phyloP scores from a whole-genome alignment of 2,113 vertebrate species.

The Nannobrachium achirus region DNA sequence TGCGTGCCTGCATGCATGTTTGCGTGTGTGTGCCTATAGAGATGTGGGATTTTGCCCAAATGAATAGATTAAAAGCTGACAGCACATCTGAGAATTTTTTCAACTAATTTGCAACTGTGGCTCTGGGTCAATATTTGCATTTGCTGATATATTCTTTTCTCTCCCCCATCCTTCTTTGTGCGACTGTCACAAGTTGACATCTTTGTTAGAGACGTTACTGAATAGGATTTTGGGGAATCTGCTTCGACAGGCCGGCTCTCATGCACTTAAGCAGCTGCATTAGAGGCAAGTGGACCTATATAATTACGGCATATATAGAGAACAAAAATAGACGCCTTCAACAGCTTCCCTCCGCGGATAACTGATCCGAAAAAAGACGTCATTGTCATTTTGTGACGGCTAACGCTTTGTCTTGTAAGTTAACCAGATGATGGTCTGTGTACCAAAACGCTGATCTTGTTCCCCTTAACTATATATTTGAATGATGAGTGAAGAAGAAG shows the following conservation, averaged over 20 bases:
- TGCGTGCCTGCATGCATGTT: too few species aligned
- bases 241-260: not conserved
- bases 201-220: slow-evolving; percentile 62
- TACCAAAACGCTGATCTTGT: too few species aligned
- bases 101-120: slow-evolving; percentile 60
- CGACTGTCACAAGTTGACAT: slow-evolving; percentile 69
- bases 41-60: slow-evolving; percentile 18
- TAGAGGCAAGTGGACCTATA: slow-evolving; percentile 13
- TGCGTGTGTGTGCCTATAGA: too few species aligned
- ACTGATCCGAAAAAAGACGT: slow-evolving; percentile 38
- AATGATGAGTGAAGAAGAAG: too few species aligned
- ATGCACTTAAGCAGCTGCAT: not conserved
- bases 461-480: too few species aligned
- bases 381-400: slow-evolving; percentile 27
- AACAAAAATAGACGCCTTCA: slow-evolving; percentile 27
- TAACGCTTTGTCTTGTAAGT: too few species aligned
- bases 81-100: slow-evolving; percentile 50
- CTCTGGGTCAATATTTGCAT: slow-evolving; percentile 74
- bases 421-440: too few species aligned
- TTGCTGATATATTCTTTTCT: slow-evolving; percentile 69
- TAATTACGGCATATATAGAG: slow-evolving; percentile 22
- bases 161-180: slow-evolving; percentile 59
- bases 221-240: slow-evolving; percentile 28
- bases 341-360: slow-evolving; percentile 22
- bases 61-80: slow-evolving; percentile 63